phyloP scores from a whole-genome alignment of 2,797 vertebrate genomes.

The Typhlichthys subterraneus region DNA sequence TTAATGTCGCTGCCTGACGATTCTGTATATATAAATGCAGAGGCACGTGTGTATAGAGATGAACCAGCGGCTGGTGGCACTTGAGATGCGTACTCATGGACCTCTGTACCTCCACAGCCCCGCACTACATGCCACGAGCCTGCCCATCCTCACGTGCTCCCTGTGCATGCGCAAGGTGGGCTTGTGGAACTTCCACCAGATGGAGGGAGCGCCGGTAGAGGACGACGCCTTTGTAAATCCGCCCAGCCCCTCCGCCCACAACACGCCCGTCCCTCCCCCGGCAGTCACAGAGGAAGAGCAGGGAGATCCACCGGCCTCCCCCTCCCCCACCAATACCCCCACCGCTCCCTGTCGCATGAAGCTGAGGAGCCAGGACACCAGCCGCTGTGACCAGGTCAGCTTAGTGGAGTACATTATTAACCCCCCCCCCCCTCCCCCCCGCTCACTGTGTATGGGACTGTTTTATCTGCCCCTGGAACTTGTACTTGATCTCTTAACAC shows the following conservation, averaged over 20 bases:
- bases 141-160: constrained; percentile 86
- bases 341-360: constrained; percentile 84
- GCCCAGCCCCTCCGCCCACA: constrained; percentile 24
- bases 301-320: constrained; percentile 57
- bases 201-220: constrained; percentile 73
- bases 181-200: constrained; percentile 91
- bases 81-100: background rate
- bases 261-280: constrained; percentile 16
- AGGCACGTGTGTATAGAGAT: too few species aligned
- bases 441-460: too few species aligned
- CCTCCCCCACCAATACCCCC: constrained; percentile 62
- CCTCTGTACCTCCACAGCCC: constrained; percentile 65
- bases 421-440: too few species aligned
- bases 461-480: too few species aligned
- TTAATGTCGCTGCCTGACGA: too few species aligned
- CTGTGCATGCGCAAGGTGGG: constrained; percentile 93
- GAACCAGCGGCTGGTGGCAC: too few species aligned
- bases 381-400: constrained; percentile 68
- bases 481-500: background rate
- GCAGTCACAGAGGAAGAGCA: constrained; percentile 51
- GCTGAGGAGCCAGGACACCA: constrained; percentile 87
- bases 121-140: constrained; percentile 70
- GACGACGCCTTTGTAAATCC: constrained; percentile 57
- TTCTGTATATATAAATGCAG: too few species aligned
- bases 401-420: background rate